Evolutionary conservation across 2,797 vertebrate genomes (phyloP), one percentile per base, ranked within the genome.

Genomic region (Poecilia gillii): DNA sequence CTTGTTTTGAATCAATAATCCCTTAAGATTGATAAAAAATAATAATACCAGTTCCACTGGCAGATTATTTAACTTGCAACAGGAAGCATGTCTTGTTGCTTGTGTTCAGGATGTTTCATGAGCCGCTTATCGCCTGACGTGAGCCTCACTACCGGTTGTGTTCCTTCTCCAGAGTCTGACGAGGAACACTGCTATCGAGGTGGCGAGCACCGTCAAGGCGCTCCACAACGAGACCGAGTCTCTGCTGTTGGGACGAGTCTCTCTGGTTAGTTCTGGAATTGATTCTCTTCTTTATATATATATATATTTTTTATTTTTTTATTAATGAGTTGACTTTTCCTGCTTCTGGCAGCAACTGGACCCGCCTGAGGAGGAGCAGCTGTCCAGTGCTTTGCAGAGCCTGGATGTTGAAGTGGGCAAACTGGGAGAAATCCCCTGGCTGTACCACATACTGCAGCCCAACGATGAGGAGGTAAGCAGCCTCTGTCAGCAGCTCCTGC

Each of bases 211-310:
- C 0, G 97, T 99, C 90, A 99, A 99, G 91, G 97, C 98, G 1
- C 94, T 99, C 18, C 97, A 99, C 93, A 98, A 99, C 4, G 99
- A 99, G 94, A 99, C 99, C 0, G 98, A 99, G 85, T 98, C 97
- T 45, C 96, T 99, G 18, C 94, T 99, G 41, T 91, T 98, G 76
- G 98, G 98, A 82, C 96, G 96, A 83, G 96, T 98, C 83, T 97
- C 98, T 90, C 92, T 99, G 97, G 98, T 99, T 95, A 97, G 97
- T 85, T 43, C n/a, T 36, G 18, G 36, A 39, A 66, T 20, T 66
- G 1, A 23, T 66, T 20, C 7, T 66, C 6, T 20, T 36, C 33
- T 55, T 3, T 55, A 9, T 55, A 55, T 55, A 53, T 62, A 36
- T 16, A 36, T 33, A 31, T 62, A 31, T 4, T 33, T 0, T 36